Conservation (phyloP, 2,888 invertebrate genomes). For the Agapostemon virescens region DNA sequence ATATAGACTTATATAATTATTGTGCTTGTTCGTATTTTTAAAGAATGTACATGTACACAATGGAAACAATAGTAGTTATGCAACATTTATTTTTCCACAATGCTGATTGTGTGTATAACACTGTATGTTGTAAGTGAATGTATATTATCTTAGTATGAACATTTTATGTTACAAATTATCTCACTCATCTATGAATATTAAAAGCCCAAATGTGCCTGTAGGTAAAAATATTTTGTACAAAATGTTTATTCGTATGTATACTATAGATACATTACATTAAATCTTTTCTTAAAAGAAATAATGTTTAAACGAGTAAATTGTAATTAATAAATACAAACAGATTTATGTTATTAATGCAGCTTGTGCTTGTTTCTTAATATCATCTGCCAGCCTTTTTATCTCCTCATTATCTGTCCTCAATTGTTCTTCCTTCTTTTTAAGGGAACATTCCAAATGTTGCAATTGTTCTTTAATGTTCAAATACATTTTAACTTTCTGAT, state of each 20-base stretch:
- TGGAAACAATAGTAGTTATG: conserved; percentile 2
- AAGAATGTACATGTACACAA: conserved; percentile 8
- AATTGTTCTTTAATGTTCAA: conserved; percentile 76
- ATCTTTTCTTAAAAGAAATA: neutral
- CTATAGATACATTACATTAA: conserved; percentile 1
- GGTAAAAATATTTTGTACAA: conserved; percentile 18
- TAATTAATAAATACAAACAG: conserved; percentile 11
- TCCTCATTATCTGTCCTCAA: conserved; percentile 73
- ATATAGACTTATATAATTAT: conserved; percentile 13
- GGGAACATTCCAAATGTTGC: conserved; percentile 70
- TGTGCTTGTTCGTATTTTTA: neutral
- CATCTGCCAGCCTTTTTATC: conserved; percentile 77
- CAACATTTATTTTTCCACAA: conserved; percentile 39
- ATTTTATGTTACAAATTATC: conserved; percentile 15
- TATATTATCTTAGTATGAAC: conserved; percentile 15
- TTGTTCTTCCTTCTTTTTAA: conserved; percentile 71
- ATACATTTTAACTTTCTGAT: conserved; percentile 74
- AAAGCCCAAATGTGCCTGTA: neutral
- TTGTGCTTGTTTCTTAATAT: conserved; percentile 78
- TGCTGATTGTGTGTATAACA: conserved; percentile 15
- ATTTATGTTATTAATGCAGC: conserved; percentile 72
- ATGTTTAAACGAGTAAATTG: conserved; percentile 8
- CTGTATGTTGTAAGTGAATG: conserved; percentile 4
- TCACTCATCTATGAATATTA: neutral
- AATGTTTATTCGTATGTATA: conserved; percentile 10